A percentile compares a stretch with the other conserved stretches of the same genome.
These are phyloP conservation scores for Pimephales promelas DNA, from an alignment of 2,113 vertebrate species.

Conservation along the genomic window DNA sequence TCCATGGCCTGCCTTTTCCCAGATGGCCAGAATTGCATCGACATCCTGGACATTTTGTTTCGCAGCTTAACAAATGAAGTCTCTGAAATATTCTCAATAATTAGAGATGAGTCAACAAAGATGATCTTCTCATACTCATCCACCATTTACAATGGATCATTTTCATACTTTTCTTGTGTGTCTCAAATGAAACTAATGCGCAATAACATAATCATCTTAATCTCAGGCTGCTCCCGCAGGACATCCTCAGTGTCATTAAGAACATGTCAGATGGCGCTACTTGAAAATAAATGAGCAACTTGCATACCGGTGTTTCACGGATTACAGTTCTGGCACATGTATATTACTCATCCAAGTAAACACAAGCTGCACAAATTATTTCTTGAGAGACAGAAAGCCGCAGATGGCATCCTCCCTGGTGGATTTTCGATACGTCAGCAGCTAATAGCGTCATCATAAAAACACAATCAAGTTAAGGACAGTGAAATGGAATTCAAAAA, in stretches of 20 bases:
- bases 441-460: background rate
- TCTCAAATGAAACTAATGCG: conserved; percentile 28
- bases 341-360: conserved; percentile 23
- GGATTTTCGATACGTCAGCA: background rate
- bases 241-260: conserved; percentile 1
- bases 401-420: background rate
- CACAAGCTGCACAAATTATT: background rate
- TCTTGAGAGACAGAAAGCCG: background rate
- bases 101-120: too few species aligned
- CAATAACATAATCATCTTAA: conserved; percentile 3
- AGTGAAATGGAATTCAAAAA: background rate
- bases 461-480: background rate
- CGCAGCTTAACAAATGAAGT: conserved; percentile 33
- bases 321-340: conserved; percentile 4
- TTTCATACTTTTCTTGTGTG: conserved; percentile 29
- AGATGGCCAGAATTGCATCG: conserved; percentile 47
- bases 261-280: background rate
- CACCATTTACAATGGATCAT: background rate
- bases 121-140: background rate
- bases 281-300: background rate
- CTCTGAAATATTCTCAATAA: too few species aligned
- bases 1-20: conserved; percentile 29
- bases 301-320: background rate
- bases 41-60: conserved; percentile 28
- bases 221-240: background rate